A percentile compares a stretch with the other conserved stretches of the same genome.
phyloP scores from a whole-genome alignment of 2,797 vertebrate species.

The Anniella stebbinsi region DNA sequence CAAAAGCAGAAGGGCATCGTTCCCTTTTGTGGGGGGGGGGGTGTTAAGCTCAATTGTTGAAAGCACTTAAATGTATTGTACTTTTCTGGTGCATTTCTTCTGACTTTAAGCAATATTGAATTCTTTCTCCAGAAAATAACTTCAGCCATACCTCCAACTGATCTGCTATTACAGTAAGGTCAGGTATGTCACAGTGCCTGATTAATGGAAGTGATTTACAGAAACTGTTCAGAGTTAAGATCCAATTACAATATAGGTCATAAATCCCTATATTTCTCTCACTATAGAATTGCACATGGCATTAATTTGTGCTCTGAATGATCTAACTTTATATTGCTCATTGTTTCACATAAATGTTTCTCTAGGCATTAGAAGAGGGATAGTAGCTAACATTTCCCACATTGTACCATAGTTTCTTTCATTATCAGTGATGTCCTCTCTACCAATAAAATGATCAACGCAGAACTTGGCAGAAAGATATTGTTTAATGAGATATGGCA shows the following conservation, averaged over 20 bases:
- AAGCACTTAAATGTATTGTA: neutral
- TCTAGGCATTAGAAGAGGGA: neutral
- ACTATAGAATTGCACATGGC: neutral
- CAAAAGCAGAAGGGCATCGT: neutral
- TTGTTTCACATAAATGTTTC: neutral
- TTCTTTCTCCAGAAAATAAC: constrained; percentile 6
- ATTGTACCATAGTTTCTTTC: neutral
- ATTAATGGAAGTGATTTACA: constrained; percentile 20
- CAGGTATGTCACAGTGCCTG: constrained; percentile 17
- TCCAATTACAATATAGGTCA: constrained; percentile 19
- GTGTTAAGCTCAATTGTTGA: neutral
- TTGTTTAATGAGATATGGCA: neutral
- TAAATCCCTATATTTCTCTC: constrained; percentile 20
- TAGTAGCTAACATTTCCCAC: neutral
- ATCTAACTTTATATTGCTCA: neutral
- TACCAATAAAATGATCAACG: neutral
- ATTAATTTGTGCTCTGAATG: neutral
- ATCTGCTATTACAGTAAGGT: constrained; percentile 25
- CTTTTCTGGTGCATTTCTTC: neutral
- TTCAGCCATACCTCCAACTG: constrained; percentile 6
- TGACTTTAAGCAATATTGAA: constrained; percentile 3
- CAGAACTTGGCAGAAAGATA: neutral
- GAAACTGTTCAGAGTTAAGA: constrained; percentile 24
- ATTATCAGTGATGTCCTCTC: neutral
- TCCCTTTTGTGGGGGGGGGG: neutral